These are phyloP conservation scores for Eufriesea mexicana DNA, from an alignment of 1,140 invertebrate genomes.

Conservation along the genomic window DNA sequence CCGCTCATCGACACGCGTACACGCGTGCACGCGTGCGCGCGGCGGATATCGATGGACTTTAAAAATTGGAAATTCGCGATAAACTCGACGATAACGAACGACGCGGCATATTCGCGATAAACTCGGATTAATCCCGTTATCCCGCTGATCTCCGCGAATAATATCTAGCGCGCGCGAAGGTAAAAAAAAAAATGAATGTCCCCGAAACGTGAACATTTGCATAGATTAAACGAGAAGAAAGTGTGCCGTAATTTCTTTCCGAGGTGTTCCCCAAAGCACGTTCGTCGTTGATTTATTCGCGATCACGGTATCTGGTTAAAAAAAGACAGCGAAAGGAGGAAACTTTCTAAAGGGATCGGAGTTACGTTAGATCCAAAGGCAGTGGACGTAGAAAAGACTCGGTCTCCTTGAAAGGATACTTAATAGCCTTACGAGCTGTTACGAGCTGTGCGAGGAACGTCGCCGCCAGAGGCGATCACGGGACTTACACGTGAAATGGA, in stretches of 20 bases:
- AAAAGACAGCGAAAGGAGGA: not conserved
- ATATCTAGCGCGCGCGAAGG: not conserved
- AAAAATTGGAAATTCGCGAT: no score
- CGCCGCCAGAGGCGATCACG: conserved; percentile 22
- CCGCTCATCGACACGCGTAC: not conserved
- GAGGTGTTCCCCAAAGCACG: not conserved
- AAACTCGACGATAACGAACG: not conserved
- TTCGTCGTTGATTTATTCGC: conserved; percentile 31
- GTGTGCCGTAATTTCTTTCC: not conserved
- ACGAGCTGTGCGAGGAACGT: not conserved
- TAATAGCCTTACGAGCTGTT: conserved; percentile 36
- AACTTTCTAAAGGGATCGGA: not conserved
- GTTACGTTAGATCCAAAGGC: not conserved
- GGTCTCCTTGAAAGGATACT: conserved; percentile 22
- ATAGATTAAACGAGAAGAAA: conserved; percentile 8
- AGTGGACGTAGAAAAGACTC: conserved; percentile 6
- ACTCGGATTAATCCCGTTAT: not conserved
- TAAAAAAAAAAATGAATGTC: not conserved
- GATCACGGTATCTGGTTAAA: not conserved
- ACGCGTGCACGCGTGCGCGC: no score
- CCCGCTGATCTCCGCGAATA: not conserved
- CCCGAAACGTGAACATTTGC: conserved; percentile 30
- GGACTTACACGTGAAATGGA: conserved; percentile 16
- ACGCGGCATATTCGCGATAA: not conserved
- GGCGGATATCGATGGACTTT: not conserved